Base-by-base conservation (phyloP, 2,888 invertebrate genomes). In the Dolichopus griseipennis region DNA sequence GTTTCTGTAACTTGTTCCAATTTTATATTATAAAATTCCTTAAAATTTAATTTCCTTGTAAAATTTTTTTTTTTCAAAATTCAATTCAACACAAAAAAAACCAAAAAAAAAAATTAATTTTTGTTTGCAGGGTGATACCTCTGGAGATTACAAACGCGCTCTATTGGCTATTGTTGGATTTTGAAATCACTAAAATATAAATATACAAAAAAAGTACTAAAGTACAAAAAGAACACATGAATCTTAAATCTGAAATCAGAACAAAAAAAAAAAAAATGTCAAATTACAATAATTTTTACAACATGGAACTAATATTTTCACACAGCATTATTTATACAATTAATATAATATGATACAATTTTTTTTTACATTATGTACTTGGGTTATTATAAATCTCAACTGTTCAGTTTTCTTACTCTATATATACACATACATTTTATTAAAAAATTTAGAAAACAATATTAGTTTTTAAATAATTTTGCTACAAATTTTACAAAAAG, bases 71-170 rank as follows among this genome's bases (percentile, higher is more conserved):
- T 67, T 62, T 66, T 66, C 27, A 66, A 69, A 69, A 66, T 65
- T 64, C 22, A 67, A 37, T 67, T 66, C 66, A 70, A 67, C 68
- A 70, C 68, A 41, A 41, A 41, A 41, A 41, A 41, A 12, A 41
- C n/a, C 43, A n/a, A 52, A 52, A 52, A 52, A 52, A 2, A 12
- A 52, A 52, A 18, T 52, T 18, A 10, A 43, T 52, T 52, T 52
- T 52, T 52, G 75, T 76, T 80, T 90, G 79, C 89, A 93, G 92
- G 92, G 89, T 78, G 95, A 95, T 84, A 93, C 93, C 73, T 92
- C 93, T 78, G 95, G 95, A 77, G 93, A 95, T 86, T 95, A 95
- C 88, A 93, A 90, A 86, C 90, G 90, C 85, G 88, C 92, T 78
- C 88, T 95, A 79, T 87, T 95, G 83, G 90, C 93, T 77, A 85